A percentile compares a stretch with the other conserved stretches of the same genome.
Evolutionary conservation across 2,888 invertebrate genomes (phyloP).

Genomic region (Creontiades dilutus): DNA sequence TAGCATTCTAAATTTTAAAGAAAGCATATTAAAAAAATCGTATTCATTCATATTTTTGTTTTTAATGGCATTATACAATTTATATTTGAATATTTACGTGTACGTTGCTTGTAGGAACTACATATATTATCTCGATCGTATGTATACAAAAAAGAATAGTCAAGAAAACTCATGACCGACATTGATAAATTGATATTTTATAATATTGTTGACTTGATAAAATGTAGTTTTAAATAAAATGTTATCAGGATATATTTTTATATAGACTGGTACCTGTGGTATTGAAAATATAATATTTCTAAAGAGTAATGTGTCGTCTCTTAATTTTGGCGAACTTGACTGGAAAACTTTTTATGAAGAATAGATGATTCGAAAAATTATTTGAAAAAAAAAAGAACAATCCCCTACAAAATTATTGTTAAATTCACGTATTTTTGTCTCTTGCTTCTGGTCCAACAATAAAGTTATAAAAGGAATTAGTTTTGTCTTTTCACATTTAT

Average conservation of each 20-base stretch:
- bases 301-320: constrained; percentile 7
- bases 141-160: constrained; percentile 61
- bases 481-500: no score
- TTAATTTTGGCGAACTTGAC: constrained; percentile 23
- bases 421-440: no score
- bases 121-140: constrained; percentile 36
- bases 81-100: constrained; percentile 65
- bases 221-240: constrained; percentile 64
- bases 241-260: constrained; percentile 70
- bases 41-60: constrained; percentile 51
- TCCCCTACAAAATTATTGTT: no score
- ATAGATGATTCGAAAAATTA: no score
- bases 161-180: constrained; percentile 62
- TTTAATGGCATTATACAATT: constrained; percentile 61
- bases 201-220: constrained; percentile 61
- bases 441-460: no score
- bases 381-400: no score
- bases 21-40: constrained; percentile 28
- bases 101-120: constrained; percentile 61
- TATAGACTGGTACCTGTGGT: constrained; percentile 61
- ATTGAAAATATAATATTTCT: constrained; percentile 45
- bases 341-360: not conserved
- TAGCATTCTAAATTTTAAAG: constrained; percentile 30
- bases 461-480: no score
- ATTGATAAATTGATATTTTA: constrained; percentile 67